These are phyloP conservation scores for Epinephelus fuscoguttatus DNA, from an alignment of 2,113 vertebrate genomes.

Conservation along the genomic window DNA sequence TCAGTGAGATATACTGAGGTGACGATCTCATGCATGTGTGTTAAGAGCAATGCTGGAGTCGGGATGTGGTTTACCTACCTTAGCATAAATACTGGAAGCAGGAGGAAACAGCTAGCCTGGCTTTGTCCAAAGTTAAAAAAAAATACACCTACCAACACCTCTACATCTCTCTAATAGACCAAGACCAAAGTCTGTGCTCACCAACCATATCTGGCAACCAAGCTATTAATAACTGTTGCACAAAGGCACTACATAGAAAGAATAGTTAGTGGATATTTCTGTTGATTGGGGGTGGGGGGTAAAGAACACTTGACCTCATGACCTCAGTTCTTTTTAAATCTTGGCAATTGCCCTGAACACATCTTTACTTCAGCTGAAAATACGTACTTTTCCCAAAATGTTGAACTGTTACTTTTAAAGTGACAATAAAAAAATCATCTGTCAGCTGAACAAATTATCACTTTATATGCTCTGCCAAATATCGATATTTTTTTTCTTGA, in stretches of 20 bases:
- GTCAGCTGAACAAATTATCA: neutral
- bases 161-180: neutral
- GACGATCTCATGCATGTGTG: neutral
- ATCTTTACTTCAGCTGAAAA: neutral
- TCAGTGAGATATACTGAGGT: neutral
- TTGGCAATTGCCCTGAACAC: neutral
- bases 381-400: neutral
- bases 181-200: neutral
- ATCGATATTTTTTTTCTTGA: neutral
- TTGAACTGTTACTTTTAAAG: too few species aligned
- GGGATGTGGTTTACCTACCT: too few species aligned
- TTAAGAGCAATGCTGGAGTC: neutral
- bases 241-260: too few species aligned
- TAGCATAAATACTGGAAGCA: too few species aligned
- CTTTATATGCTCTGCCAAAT: neutral
- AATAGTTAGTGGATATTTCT: neutral
- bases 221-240: too few species aligned
- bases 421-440: neutral
- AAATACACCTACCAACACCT: neutral
- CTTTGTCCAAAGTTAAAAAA: neutral
- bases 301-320: neutral
- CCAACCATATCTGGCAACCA: too few species aligned
- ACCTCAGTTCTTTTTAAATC: neutral
- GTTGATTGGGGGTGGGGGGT: neutral
- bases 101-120: neutral